Conservation (phyloP, 23 tunicate genomes). For the Ascidia mentula region DNA sequence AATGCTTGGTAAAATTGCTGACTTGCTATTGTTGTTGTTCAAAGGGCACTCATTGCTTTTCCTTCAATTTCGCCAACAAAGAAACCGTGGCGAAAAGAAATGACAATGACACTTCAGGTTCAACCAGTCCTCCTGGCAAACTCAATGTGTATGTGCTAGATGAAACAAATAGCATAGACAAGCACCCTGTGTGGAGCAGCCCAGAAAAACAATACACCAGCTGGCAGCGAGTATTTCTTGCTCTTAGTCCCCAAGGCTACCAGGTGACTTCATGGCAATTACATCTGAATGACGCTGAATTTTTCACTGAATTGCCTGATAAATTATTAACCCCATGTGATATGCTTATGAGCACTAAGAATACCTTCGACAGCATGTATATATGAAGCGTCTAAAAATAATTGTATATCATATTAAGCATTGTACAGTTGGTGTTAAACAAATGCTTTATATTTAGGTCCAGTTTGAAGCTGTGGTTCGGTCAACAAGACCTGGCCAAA, state of each 20-base stretch:
- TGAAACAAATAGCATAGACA: background rate
- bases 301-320: background rate
- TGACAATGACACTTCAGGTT: constrained; percentile 8
- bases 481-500: constrained; percentile 28
- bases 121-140: constrained; percentile 16
- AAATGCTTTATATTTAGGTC: constrained; percentile 14
- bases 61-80: constrained; percentile 47
- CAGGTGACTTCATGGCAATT: constrained; percentile 27
- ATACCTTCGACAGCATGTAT: background rate
- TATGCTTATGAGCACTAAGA: background rate
- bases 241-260: constrained; percentile 73
- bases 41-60: constrained; percentile 87
- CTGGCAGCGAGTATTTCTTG: constrained; percentile 79
- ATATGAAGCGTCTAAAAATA: too few species aligned
- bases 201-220: constrained; percentile 7
- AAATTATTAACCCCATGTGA: background rate
- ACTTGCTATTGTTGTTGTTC: constrained; percentile 16
- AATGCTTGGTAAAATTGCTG: constrained; percentile 6
- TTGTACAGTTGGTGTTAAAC: background rate
- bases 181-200: constrained; percentile 74
- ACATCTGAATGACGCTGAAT: too few species aligned
- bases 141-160: constrained; percentile 67
- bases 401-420: background rate
- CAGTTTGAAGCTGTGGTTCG: constrained; percentile 72
- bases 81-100: constrained; percentile 15